Evolutionary conservation across 2,113 vertebrate species (phyloP), one percentile per base, ranked within the genome.

Genomic region (Gallinago undulata): DNA sequence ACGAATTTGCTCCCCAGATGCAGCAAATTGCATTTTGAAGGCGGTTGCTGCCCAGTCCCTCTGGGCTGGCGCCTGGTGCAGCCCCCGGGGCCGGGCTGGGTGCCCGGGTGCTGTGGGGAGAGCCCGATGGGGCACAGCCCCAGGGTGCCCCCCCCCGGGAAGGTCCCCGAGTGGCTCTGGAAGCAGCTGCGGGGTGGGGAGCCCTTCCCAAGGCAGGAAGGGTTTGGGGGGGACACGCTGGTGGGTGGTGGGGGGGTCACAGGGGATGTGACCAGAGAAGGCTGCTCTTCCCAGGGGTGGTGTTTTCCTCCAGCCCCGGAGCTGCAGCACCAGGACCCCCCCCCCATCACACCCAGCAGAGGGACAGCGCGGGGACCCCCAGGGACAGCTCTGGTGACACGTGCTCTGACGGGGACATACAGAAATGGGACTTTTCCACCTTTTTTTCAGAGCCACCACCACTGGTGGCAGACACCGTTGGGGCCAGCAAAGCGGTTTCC

Each of bases 391-490:
- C 62, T 9, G 5, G 37, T 0, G 8, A n/a, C 2, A 5, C 37
- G 2, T 1, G 1, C 45, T 47, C 35, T 24, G 79, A 17, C 0
- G 3, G n/a, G 18, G 30, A 10, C 2, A 0, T 27, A 17, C 3
- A 2, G 0, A 6, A 13, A 1, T 0, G 1, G 43, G 33, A 51
- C 45, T 84, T n/a, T 18, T 27, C 28, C 63, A 57, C 55, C 31
- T 41, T 78, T 9, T 69, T 12, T 18, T n/a, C 73, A 19, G 53
- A 90, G 50, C 33, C 85, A 19, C 48, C 31, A 0, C 21, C 43
- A 68, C 73, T 1, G 1, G 1, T 11, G 33, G 7, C 10, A 2
- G 72, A 11, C 55, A 5, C n/a, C 0, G 0, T 50, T 69, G 0
- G 1, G 2, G 30, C 37, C 35, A 8, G 43, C 13, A 19, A 33